Conservation (phyloP, 2,888 invertebrate genomes). For the Sinelater perroti region DNA sequence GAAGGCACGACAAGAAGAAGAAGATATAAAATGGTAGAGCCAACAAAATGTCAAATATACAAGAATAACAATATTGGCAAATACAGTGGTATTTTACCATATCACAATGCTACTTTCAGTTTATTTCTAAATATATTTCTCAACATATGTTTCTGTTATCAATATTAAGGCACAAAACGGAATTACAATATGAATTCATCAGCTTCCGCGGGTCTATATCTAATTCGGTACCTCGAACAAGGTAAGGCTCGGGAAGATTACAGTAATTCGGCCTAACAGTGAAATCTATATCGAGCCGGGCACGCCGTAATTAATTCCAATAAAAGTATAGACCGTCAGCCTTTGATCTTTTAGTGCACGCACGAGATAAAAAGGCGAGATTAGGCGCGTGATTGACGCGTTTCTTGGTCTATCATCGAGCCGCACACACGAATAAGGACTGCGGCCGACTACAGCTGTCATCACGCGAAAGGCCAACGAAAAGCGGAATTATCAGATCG, state of each 20-base stretch:
- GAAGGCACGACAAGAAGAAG: too few relatives aligned
- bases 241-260: not conserved
- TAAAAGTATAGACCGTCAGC: slow-evolving; percentile 8
- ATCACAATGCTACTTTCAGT: too few relatives aligned
- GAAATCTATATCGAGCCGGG: not conserved
- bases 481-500: slow-evolving; percentile 18
- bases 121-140: too few relatives aligned
- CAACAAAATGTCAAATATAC: too few relatives aligned
- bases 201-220: too few relatives aligned
- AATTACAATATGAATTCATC: too few relatives aligned
- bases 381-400: slow-evolving; percentile 15
- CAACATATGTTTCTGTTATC: too few relatives aligned
- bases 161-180: too few relatives aligned
- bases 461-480: slow-evolving; percentile 13
- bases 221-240: too few relatives aligned
- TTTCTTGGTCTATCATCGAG: slow-evolving; percentile 3
- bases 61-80: too few relatives aligned
- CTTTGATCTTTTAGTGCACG: slow-evolving; percentile 4
- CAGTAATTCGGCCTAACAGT: not conserved
- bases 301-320: slow-evolving; percentile 5
- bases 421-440: slow-evolving; percentile 1
- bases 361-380: slow-evolving; percentile 10
- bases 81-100: too few relatives aligned
- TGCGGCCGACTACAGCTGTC: slow-evolving; percentile 18
- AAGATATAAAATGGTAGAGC: too few relatives aligned